These are phyloP conservation scores for Melanotaenia nigrans DNA, from an alignment of 2,797 vertebrate species.

Conservation along the genomic window DNA sequence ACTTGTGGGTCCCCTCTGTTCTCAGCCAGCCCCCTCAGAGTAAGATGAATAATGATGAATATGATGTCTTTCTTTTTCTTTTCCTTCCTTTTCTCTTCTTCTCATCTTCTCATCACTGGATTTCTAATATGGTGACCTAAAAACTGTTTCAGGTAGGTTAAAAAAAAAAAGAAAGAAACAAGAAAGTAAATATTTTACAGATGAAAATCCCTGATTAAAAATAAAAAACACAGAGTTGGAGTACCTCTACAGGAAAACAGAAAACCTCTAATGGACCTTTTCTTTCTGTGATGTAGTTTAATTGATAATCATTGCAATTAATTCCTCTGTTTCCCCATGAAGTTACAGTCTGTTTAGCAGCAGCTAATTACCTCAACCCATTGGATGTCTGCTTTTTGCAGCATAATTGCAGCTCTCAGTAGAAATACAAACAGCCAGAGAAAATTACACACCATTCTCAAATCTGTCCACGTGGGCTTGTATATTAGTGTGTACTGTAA, in stretches of 20 bases:
- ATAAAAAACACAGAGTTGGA: slow-evolving; percentile 29
- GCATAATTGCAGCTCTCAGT: slow-evolving; percentile 67
- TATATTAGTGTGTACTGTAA: slow-evolving; percentile 3
- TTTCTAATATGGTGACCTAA: slow-evolving; percentile 12
- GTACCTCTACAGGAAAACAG: slow-evolving; percentile 20
- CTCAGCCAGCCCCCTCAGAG: slow-evolving; percentile 19
- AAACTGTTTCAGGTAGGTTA: slow-evolving; percentile 7
- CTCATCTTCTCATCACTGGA: slow-evolving; percentile 1
- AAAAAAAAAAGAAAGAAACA: background rate
- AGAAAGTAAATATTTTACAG: background rate
- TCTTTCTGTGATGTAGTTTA: slow-evolving; percentile 56
- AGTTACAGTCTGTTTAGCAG: slow-evolving; percentile 59
- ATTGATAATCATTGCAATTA: slow-evolving; percentile 77
- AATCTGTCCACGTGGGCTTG: slow-evolving; percentile 25
- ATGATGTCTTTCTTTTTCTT: slow-evolving; percentile 27
- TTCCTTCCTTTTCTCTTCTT: background rate
- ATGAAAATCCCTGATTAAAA: slow-evolving; percentile 12
- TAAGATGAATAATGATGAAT: slow-evolving; percentile 45
- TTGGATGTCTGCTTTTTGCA: slow-evolving; percentile 51
- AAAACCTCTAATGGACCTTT: slow-evolving; percentile 26
- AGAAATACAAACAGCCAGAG: slow-evolving; percentile 57
- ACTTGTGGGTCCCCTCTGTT: slow-evolving; percentile 54
- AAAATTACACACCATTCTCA: slow-evolving; percentile 58
- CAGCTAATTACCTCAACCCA: slow-evolving; percentile 62
- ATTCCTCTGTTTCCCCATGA: slow-evolving; percentile 62